Conservation (phyloP, 2,113 vertebrate genomes). For the Acinonyx jubatus region DNA sequence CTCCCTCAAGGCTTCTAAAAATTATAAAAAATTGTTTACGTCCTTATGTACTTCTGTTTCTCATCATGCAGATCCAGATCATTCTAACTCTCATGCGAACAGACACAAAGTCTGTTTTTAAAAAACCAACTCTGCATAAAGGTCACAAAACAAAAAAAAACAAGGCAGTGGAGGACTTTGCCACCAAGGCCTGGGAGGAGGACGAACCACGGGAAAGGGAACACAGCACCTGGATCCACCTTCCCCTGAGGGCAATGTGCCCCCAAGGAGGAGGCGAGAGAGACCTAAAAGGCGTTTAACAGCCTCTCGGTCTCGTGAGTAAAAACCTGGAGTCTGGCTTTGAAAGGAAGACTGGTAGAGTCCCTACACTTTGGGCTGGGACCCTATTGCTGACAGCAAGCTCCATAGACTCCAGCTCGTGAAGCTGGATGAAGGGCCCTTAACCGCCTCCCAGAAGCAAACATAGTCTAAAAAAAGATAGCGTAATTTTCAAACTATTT, state of each 20-base stretch:
- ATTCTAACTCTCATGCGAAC: background rate
- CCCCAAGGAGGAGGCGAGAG: too few relatives aligned
- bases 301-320: background rate
- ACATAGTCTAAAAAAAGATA: background rate
- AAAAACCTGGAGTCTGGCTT: background rate
- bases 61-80: background rate
- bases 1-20: too few relatives aligned
- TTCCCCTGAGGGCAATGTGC: rapidly evolving
- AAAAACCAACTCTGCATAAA: background rate
- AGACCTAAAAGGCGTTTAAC: background rate
- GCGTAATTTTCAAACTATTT: too few relatives aligned
- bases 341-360: background rate
- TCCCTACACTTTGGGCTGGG: background rate
- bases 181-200: background rate
- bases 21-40: background rate
- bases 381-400: background rate
- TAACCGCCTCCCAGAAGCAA: background rate
- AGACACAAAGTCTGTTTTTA: background rate
- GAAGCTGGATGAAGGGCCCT: rapidly evolving
- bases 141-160: background rate
- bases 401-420: background rate
- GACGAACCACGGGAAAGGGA: rapidly evolving
- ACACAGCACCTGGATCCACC: rapidly evolving
- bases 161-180: rapidly evolving
- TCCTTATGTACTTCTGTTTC: background rate